Conservation (phyloP, 2,797 vertebrate genomes). For the Otus scops region DNA sequence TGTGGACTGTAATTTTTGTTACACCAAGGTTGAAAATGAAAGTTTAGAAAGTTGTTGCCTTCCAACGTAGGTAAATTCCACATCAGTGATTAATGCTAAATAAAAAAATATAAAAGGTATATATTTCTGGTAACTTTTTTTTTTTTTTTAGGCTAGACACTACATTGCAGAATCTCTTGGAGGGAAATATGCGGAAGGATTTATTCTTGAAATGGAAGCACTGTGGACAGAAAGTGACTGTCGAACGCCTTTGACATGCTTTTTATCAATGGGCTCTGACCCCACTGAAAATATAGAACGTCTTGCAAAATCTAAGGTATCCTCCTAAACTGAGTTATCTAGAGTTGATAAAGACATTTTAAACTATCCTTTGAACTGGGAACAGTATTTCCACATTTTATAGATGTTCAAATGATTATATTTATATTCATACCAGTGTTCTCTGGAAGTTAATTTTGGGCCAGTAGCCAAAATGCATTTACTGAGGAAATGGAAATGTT, state of each 20-base stretch:
- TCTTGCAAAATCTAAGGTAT: constrained; percentile 83
- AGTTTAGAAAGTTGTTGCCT: background rate
- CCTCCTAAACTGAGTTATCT: background rate
- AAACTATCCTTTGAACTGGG: background rate
- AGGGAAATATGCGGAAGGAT: constrained; percentile 77
- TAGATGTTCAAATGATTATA: background rate
- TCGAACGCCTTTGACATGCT: constrained; percentile 81
- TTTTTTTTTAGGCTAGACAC: constrained; percentile 73
- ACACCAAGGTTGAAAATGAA: background rate
- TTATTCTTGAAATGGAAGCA: constrained; percentile 82
- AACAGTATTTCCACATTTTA: background rate
- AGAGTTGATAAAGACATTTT: background rate
- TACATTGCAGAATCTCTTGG: constrained; percentile 85
- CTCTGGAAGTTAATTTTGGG: background rate
- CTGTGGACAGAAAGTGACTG: constrained; percentile 82
- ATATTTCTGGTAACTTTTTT: background rate
- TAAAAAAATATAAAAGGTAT: background rate
- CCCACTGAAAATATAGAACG: constrained; percentile 85
- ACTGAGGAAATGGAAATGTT: background rate
- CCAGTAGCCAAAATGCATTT: background rate
- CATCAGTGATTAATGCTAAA: background rate
- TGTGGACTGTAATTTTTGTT: background rate
- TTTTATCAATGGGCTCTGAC: constrained; percentile 86
- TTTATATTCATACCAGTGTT: background rate
- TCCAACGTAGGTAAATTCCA: background rate